phyloP scores from a whole-genome alignment of 2,113 vertebrate genomes.

The Heloderma charlesbogerti region DNA sequence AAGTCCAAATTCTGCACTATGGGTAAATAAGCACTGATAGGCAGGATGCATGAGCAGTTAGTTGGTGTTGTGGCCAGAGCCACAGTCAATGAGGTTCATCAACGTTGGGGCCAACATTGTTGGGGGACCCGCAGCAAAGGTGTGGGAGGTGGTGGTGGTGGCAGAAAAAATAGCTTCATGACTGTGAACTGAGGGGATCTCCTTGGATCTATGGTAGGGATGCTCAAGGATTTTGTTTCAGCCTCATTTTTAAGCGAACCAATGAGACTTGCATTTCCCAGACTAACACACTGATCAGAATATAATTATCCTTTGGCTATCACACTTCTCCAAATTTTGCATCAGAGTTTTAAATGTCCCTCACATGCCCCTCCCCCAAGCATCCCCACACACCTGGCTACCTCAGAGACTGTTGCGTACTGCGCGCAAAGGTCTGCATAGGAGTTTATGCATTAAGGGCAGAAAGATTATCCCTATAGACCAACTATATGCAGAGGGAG shows the following conservation, averaged over 20 bases:
- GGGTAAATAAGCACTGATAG: neutral
- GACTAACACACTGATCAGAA: no score
- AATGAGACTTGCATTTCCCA: no score
- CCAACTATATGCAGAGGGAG: neutral
- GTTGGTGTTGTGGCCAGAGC: neutral
- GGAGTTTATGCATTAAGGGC: neutral
- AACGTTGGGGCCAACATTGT: neutral
- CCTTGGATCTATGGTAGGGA: neutral
- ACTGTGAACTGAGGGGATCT: neutral
- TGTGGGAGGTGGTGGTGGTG: neutral
- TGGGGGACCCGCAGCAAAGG: neutral
- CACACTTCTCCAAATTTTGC: no score
- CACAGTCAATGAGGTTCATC: neutral
- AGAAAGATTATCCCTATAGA: neutral
- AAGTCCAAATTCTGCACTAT: neutral
- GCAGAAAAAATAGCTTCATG: neutral
- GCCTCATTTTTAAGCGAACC: no score
- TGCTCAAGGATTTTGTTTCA: no score
- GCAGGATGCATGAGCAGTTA: neutral
- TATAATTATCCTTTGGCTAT: no score
- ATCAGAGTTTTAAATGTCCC: no score
- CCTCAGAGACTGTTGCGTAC: no score
- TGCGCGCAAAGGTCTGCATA: no score
- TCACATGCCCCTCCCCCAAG: neutral
- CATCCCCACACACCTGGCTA: no score